Conservation (phyloP, 2,888 invertebrate genomes). For the Athalia cordata region DNA sequence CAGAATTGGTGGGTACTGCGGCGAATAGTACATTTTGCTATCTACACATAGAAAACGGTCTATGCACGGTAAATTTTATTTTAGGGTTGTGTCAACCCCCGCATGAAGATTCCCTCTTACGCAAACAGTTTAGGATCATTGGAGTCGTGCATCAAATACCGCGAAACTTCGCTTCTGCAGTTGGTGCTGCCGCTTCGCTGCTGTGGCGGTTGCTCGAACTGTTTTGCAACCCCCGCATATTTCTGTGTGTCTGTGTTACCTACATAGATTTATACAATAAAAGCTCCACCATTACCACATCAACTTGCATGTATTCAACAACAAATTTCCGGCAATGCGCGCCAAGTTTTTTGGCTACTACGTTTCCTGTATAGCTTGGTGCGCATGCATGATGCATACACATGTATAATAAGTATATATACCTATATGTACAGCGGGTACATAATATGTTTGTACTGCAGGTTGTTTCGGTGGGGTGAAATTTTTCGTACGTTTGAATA, state of each 20-base stretch:
- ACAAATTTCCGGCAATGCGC: too few species aligned
- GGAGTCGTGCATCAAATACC: slow-evolving; percentile 46
- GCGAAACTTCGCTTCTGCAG: neutral
- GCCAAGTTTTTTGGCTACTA: too few species aligned
- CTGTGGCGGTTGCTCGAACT: slow-evolving; percentile 2
- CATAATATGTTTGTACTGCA: neutral
- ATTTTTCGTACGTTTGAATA: neutral
- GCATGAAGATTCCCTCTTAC: slow-evolving; percentile 30
- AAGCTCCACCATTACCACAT: too few species aligned
- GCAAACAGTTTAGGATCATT: slow-evolving; percentile 55
- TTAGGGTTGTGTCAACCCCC: too few species aligned
- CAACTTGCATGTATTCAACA: too few species aligned
- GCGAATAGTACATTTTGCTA: too few species aligned
- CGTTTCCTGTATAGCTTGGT: too few species aligned
- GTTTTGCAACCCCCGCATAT: neutral
- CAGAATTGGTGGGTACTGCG: too few species aligned
- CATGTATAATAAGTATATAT: neutral
- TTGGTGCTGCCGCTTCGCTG: neutral
- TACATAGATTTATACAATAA: too few species aligned
- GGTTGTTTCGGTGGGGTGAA: slow-evolving; percentile 1
- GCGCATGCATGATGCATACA: neutral
- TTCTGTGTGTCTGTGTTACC: neutral
- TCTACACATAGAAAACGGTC: slow-evolving; percentile 50
- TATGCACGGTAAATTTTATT: slow-evolving; percentile 50
- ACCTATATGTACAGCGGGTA: neutral